Evolutionary conservation across 2,113 vertebrate species (phyloP).

Genomic region (Paramisgurnus dabryanus): DNA sequence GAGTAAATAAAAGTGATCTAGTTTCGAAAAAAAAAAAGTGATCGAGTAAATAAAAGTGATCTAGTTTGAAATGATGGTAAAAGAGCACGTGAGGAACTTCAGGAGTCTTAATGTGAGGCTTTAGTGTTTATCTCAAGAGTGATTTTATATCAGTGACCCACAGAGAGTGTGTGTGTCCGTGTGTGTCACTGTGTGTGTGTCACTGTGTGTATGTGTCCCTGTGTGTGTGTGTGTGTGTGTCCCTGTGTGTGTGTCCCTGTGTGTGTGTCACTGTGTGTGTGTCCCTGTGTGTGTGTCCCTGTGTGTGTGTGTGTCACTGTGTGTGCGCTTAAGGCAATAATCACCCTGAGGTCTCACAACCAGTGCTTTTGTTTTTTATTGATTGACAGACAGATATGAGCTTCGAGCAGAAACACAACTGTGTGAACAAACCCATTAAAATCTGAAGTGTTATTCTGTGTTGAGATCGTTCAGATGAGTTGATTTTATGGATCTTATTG

Average conservation of each 20-base stretch:
- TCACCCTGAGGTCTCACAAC: neutral
- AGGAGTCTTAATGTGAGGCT: no score
- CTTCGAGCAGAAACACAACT: neutral
- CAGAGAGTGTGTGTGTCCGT: neutral
- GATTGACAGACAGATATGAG: neutral
- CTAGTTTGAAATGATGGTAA: no score
- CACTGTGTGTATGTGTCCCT: no score
- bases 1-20: no score
- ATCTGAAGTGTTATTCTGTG: neutral
- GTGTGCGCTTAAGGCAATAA: neutral
- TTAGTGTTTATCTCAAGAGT: neutral
- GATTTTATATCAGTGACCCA: neutral
- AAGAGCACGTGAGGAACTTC: no score
- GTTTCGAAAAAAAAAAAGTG: no score
- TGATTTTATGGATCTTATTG: no score
- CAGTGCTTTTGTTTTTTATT: slow-evolving; percentile 8
- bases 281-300: no score
- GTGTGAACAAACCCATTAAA: slow-evolving; percentile 38
- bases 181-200: neutral
- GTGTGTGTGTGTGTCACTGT: neutral
- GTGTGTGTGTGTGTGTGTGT: neutral
- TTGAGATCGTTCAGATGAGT: no score
- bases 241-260: no score
- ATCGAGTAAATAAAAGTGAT: no score
- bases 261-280: no score